Conservation (phyloP, 2,888 invertebrate genomes). For the Calliphora vomitoria region DNA sequence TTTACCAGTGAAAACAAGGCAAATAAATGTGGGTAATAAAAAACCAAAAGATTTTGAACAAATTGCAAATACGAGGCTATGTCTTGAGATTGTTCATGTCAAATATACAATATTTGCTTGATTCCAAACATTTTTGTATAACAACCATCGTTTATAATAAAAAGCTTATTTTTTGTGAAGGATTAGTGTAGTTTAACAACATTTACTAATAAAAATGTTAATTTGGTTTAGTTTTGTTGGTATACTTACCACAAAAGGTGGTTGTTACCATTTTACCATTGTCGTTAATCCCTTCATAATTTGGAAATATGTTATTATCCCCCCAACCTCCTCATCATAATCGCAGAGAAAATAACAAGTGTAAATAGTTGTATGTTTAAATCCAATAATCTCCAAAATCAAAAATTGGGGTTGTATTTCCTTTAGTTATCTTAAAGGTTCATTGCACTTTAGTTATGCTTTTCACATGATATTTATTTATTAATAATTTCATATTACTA, state of each 20-base stretch:
- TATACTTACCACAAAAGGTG: conserved; percentile 27
- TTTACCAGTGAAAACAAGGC: background rate
- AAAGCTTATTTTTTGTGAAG: background rate
- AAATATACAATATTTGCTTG: too few relatives aligned
- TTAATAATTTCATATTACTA: conserved; percentile 38
- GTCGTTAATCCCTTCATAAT: conserved; percentile 3
- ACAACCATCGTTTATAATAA: background rate
- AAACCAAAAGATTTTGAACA: conserved; percentile 6
- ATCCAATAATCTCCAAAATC: background rate
- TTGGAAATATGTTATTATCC: background rate
- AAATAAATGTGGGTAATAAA: background rate
- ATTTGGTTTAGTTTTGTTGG: conserved; percentile 18
- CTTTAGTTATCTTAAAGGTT: conserved; percentile 18
- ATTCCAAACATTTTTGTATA: too few relatives aligned
- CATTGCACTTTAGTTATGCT: conserved; percentile 68
- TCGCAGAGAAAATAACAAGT: conserved; percentile 24
- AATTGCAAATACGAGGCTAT: background rate
- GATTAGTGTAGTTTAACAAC: conserved; percentile 47
- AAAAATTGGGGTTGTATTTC: background rate
- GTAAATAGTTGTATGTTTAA: conserved; percentile 23
- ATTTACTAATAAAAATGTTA: conserved; percentile 59
- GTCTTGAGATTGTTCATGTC: too few relatives aligned
- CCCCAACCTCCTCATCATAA: background rate
- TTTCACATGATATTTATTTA: conserved; percentile 55
- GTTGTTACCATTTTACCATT: conserved; percentile 13